These are phyloP conservation scores for Caenorhabditis macrosperma DNA, from an alignment of 2,888 invertebrate species.

Conservation along the genomic window DNA sequence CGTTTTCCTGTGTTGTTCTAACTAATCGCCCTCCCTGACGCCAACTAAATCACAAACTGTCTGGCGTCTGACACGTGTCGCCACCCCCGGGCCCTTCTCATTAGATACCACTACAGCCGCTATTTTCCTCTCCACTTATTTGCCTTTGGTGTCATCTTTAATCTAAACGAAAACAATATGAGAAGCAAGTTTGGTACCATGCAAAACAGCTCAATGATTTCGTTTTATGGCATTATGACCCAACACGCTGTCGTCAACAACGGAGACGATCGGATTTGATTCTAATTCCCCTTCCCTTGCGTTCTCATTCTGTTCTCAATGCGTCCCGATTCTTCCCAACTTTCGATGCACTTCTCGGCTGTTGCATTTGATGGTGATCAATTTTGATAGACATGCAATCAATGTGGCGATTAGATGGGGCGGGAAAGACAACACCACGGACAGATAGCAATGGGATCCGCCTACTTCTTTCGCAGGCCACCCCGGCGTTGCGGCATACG, in stretches of 20 bases:
- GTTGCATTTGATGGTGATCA: slow-evolving; percentile 51
- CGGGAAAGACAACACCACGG: slow-evolving; percentile 8
- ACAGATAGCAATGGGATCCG: slow-evolving; percentile 12
- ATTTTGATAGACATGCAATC: slow-evolving; percentile 60
- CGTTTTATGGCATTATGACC: slow-evolving; percentile 4
- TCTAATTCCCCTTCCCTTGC: neutral
- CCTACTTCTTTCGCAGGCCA: slow-evolving; percentile 34
- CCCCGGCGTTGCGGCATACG: slow-evolving; percentile 46
- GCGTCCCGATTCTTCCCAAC: no score
- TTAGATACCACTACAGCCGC: neutral
- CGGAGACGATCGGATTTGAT: neutral
- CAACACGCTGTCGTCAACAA: neutral
- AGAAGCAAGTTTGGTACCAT: neutral
- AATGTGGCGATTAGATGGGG: slow-evolving; percentile 32
- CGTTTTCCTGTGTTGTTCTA: slow-evolving; percentile 30
- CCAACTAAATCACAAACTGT: slow-evolving; percentile 56
- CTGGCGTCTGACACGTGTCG: slow-evolving; percentile 46
- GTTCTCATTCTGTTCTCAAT: no score
- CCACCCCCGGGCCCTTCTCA: slow-evolving; percentile 23
- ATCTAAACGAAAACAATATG: slow-evolving; percentile 17
- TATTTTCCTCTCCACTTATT: neutral
- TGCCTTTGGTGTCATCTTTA: slow-evolving; percentile 21
- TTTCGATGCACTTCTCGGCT: slow-evolving; percentile 9
- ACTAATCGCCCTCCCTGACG: slow-evolving; percentile 47
- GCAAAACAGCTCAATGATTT: neutral